phyloP scores from a whole-genome alignment of 1,140 invertebrate species.

The Brachionus koreanus region DNA sequence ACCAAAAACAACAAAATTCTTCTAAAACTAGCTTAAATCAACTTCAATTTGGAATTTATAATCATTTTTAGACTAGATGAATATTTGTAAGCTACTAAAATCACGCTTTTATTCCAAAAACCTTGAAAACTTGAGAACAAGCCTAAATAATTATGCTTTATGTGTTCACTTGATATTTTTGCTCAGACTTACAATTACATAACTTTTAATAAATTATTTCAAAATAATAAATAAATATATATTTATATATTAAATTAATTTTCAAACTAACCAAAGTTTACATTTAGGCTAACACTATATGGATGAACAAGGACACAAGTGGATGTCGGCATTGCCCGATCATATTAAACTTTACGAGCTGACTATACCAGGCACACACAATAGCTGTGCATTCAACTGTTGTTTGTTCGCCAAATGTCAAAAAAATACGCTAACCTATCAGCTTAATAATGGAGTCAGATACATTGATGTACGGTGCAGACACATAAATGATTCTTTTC shows the following conservation, averaged over 20 bases:
- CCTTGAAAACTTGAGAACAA: constrained; percentile 15
- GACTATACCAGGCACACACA: constrained; percentile 25
- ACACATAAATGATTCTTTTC: constrained; percentile 24
- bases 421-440: background rate
- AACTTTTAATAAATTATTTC: constrained; percentile 31
- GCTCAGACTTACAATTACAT: background rate
- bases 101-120: background rate
- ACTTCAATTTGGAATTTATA: background rate
- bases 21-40: background rate
- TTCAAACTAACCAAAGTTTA: constrained; percentile 14
- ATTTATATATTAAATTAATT: background rate
- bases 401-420: constrained; percentile 28
- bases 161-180: constrained; percentile 2
- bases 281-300: background rate
- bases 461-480: constrained; percentile 20
- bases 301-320: background rate
- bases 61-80: background rate
- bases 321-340: constrained; percentile 27
- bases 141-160: constrained; percentile 21
- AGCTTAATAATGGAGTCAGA: background rate
- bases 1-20: background rate
- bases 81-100: constrained; percentile 1
- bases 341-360: background rate
- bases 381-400: constrained; percentile 6
- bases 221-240: background rate